A percentile compares a stretch with the other conserved stretches of the same genome.
Conservation (phyloP, 2,888 invertebrate genomes). For the Apamea epomidion region DNA sequence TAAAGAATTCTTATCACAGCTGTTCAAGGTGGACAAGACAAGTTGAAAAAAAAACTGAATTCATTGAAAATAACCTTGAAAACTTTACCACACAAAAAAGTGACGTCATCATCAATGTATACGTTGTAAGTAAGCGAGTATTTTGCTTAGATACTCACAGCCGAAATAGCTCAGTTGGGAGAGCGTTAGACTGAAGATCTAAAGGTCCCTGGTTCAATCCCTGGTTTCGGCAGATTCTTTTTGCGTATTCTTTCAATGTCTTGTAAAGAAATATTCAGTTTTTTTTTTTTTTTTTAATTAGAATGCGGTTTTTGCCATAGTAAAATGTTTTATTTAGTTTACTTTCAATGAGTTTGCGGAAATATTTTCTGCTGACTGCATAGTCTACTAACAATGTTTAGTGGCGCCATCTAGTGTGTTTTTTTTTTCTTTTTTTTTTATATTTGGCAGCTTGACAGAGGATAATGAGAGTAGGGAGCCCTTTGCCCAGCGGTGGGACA, state of each 20-base stretch:
- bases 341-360: background rate
- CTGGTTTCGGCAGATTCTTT: slow-evolving; percentile 79
- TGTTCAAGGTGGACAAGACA: slow-evolving; percentile 22
- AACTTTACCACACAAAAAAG: background rate
- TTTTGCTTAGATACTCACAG: rapidly evolving
- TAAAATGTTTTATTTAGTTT: background rate
- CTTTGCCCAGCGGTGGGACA: background rate
- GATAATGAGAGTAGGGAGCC: background rate
- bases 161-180: slow-evolving; percentile 88
- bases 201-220: slow-evolving; percentile 87
- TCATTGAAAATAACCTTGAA: slow-evolving; percentile 25
- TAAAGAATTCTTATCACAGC: slow-evolving; percentile 28
- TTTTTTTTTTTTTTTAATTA: background rate
- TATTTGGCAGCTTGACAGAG: background rate
- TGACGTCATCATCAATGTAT: background rate
- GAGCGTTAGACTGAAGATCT: slow-evolving; percentile 87
- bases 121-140: rapidly evolving
- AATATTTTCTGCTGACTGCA: background rate
- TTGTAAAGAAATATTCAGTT: background rate
- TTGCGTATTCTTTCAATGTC: slow-evolving; percentile 42
- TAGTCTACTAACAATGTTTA: background rate
- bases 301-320: rapidly evolving
- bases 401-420: slow-evolving; percentile 33
- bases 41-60: slow-evolving; percentile 26
- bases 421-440: background rate